A percentile compares a stretch with the other conserved stretches of the same genome.
These are phyloP conservation scores for Drosophila prolongata DNA, from an alignment of 2,888 invertebrate species.

Conservation along the genomic window DNA sequence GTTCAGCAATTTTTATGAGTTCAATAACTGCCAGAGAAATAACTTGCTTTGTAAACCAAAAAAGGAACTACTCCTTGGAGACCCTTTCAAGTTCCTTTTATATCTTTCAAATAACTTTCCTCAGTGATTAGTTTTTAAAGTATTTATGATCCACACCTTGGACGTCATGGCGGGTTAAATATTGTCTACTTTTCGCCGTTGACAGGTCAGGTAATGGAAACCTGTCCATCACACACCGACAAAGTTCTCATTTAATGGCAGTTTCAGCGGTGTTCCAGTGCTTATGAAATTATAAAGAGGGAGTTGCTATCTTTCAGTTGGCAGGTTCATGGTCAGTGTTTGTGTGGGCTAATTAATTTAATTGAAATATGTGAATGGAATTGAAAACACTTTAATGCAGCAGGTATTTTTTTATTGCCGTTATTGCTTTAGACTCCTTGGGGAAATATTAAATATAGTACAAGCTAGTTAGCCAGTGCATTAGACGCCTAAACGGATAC, in stretches of 20 bases:
- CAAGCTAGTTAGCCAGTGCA: conserved; percentile 72
- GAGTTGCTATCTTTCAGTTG: conserved; percentile 13
- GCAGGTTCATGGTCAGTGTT: conserved; percentile 15
- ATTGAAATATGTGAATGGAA: conserved; percentile 51
- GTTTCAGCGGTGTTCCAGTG: conserved; percentile 22
- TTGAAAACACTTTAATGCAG: conserved; percentile 12
- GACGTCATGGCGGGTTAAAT: conserved; percentile 15
- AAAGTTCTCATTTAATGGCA: conserved; percentile 50
- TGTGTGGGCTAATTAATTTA: conserved; percentile 58
- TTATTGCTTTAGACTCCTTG: background rate
- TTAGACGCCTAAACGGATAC: too few species aligned
- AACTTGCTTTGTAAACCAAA: background rate
- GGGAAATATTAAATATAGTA: background rate
- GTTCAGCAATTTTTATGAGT: too few species aligned
- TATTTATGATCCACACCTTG: conserved; percentile 41
- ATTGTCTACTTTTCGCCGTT: conserved; percentile 34
- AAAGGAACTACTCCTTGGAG: conserved; percentile 31
- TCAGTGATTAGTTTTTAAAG: conserved; percentile 47
- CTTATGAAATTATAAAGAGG: conserved; percentile 54
- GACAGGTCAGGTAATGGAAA: conserved; percentile 49
- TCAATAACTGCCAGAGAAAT: background rate
- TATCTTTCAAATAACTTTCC: conserved; percentile 21
- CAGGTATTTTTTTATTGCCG: background rate
- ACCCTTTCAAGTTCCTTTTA: conserved; percentile 44
- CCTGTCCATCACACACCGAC: conserved; percentile 43